A percentile compares a stretch with the other conserved stretches of the same genome.
Evolutionary conservation across 2,888 invertebrate genomes (phyloP).

Genomic region (Drosophila limbata): DNA sequence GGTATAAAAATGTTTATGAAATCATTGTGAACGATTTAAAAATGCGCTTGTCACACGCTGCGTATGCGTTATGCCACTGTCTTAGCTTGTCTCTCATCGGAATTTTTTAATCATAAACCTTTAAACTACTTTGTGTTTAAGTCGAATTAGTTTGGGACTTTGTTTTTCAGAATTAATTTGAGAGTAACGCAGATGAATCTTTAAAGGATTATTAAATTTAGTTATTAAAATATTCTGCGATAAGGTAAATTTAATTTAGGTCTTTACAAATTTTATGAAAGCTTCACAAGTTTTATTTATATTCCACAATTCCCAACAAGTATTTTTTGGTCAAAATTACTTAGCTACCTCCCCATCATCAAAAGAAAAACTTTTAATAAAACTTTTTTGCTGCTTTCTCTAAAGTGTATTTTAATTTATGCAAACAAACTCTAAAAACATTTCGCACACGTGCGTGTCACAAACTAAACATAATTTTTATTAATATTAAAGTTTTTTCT

Average conservation of each 20-base stretch:
- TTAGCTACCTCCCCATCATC: neutral
- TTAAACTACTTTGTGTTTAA: slow-evolving; percentile 34
- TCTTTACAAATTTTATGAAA: slow-evolving; percentile 15
- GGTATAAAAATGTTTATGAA: slow-evolving; percentile 21
- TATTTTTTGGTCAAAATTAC: slow-evolving; percentile 6
- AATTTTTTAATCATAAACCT: slow-evolving; percentile 33
- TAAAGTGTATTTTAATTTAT: slow-evolving; percentile 33
- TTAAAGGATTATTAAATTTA: neutral
- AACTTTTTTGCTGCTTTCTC: slow-evolving; percentile 17
- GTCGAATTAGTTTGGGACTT: slow-evolving; percentile 1
- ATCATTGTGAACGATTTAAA: slow-evolving; percentile 31
- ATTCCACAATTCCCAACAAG: slow-evolving; percentile 3
- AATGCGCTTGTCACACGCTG: slow-evolving; percentile 30
- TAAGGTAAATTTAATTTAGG: neutral
- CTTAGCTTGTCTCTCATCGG: slow-evolving; percentile 1
- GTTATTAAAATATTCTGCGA: neutral
- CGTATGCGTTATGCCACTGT: slow-evolving; percentile 40
- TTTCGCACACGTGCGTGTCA: slow-evolving; percentile 37
- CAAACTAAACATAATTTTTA: slow-evolving; percentile 29
- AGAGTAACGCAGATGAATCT: neutral
- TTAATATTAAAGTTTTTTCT: slow-evolving; percentile 28
- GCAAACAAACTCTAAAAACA: slow-evolving; percentile 35
- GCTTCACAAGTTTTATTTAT: slow-evolving; percentile 8
- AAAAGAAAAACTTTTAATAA: slow-evolving; percentile 33
- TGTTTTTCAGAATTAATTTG: neutral